Evolutionary conservation across 2,113 vertebrate genomes (phyloP).

Genomic region (Actenoides hombroni): DNA sequence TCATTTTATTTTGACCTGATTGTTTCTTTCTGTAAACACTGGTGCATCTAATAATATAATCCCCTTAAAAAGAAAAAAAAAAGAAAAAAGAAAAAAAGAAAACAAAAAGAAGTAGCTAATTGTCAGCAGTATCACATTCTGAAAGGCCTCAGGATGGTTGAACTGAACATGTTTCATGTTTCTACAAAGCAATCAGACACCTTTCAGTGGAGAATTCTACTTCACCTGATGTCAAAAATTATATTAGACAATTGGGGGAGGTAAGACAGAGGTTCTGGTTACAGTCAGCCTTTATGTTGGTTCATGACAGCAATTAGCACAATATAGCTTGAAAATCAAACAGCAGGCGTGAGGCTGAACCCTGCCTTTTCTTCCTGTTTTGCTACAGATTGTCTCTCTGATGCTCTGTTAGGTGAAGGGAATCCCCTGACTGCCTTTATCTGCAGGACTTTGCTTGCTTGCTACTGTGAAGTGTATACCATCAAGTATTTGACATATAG

Average conservation of each 20-base stretch:
- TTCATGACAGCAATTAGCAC: neutral
- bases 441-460: neutral
- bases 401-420: neutral
- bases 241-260: neutral
- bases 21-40: neutral
- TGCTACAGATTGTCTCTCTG: neutral
- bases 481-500: neutral
- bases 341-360: neutral
- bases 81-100: no score
- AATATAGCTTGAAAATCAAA: neutral
- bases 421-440: neutral
- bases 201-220: neutral
- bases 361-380: neutral
- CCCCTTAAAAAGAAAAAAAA: neutral
- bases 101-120: neutral
- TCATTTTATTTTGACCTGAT: neutral
- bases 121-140: neutral
- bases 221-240: neutral
- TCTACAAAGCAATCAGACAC: neutral
- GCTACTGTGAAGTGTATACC: neutral
- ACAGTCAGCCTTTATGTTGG: neutral
- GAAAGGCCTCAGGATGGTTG: neutral
- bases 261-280: neutral
- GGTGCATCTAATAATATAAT: neutral
- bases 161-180: neutral